Base-by-base conservation (phyloP, 2,888 invertebrate species). In the Eurytoma californica region DNA sequence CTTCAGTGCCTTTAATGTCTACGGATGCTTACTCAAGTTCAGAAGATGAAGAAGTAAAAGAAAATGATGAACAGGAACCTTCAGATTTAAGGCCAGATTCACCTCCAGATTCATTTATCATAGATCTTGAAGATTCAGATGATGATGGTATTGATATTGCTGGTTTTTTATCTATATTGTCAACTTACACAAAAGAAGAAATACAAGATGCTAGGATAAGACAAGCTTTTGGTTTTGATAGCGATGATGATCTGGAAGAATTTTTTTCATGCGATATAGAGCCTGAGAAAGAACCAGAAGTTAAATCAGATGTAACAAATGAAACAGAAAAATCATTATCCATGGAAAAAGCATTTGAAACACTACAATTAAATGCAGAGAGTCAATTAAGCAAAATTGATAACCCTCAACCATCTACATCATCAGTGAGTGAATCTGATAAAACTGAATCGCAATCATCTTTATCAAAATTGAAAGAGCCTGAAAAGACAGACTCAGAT, bases 41-140 rank as follows among this genome's bases (percentile, higher is more conserved):
- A 39, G 39, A 61, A 30, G 66, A 79, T 49, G 49, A 78, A 39
- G 63, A 72, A 20, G n/a, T 3, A 47, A 39, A 77, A 63, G 60
- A 70, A 5, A 68, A 69, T 12, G 51, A 77, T 14, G 69, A 73
- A 69, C 51, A 65, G 24, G n/a, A 66, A 69, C 76, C 80, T 63
- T 20, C 65, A 28, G 49, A 18, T 57, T 76, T 63, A 57, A 60
- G 24, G 63, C 3, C 7, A 14, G 14, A 58, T 39, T 24, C 61
- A 30, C 18, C 30, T 12, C 18, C 18, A n/a, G n/a, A 24, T 20
- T 28, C 39, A 57, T 13, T 60, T 51, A 30, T 12, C 13, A 3
- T 5, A 49, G 39, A 68, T 51, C 47, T 24, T 60, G 58, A 51
- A 28, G 12, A n/a, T 13, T 57, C 16, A 24, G 53, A 30, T 68